Evolutionary conservation across 2,113 vertebrate species (phyloP), one percentile per base, ranked within the genome.

Genomic region (Cricetomys ansorgei): DNA sequence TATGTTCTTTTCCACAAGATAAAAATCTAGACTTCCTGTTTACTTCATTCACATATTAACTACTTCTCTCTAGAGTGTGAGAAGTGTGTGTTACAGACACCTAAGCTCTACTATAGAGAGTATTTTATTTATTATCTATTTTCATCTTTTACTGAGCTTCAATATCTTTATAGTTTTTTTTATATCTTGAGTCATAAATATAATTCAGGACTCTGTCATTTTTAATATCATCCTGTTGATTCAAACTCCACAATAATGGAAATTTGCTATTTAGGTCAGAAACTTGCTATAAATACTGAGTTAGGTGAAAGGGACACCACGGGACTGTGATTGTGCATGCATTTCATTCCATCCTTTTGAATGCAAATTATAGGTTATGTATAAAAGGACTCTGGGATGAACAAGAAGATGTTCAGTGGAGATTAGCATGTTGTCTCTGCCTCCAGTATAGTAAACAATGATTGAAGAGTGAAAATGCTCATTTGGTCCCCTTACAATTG

Each of bases 401-500:
- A 64, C 29, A 37, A 80, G 76, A 79, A 83, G 87, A 93, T 21
- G 9, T 37, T 89, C 11, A 40, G 3, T 31, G 27, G 89, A 87
- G 91, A 75, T 96, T 92, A 89, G 87, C 90, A 87, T 91, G 72
- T 93, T 85, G 53, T 13, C 40, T 59, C 6, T 80, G 59, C 73
- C 13, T 29, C 45, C 6, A 25, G 65, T 62, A 85, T 48, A 81
- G 65, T 72, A 93, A 96, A 94, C 70, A 97, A 17, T 65, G n/a
- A 86, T n/a, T 83, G 45, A 92, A 94, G 92, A 93, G 27, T 59
- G 84, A 94, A 96, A 96, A 96, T 25, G 77, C 29, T 76, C 55
- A 89, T 93, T 89, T 59, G 50, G 7, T 70, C 27, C 64, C 72
- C 34, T 95, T 72, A 76, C 15, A 77, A 48, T 65, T 75, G 67